Percentiles rank a stretch among this genome's conserved stretches.
Conservation (phyloP, 2,113 vertebrate species). For the Spheniscus mendiculus region DNA sequence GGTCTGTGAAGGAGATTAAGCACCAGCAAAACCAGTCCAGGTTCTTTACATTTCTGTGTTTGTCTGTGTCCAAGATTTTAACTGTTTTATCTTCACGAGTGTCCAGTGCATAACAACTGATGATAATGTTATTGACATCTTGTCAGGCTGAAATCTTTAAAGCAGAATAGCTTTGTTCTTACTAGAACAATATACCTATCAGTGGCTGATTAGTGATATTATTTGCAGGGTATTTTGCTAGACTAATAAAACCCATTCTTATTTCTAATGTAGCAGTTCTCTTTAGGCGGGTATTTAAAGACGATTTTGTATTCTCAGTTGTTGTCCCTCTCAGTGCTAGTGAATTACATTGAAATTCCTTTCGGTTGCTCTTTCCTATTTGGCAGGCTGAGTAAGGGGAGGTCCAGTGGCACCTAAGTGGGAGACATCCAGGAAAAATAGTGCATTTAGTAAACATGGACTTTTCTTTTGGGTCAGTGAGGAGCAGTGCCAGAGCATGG, state of each 20-base stretch:
- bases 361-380: neutral
- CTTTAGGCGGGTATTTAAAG: slow-evolving; percentile 20
- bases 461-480: neutral
- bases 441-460: neutral
- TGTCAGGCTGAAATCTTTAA: neutral
- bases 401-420: neutral
- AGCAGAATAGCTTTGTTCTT: slow-evolving; percentile 4
- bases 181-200: slow-evolving; percentile 12
- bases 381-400: neutral
- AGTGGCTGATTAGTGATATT: slow-evolving; percentile 9
- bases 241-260: slow-evolving; percentile 4
- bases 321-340: neutral
- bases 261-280: neutral
- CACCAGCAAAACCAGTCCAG: neutral
- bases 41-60: neutral
- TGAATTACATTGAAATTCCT: neutral
- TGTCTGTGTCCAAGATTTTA: neutral
- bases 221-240: slow-evolving; percentile 33
- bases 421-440: neutral
- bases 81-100: neutral
- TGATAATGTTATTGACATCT: neutral
- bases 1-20: neutral
- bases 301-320: neutral
- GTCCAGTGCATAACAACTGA: neutral
- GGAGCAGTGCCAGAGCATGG: neutral